phyloP scores from a whole-genome alignment of 2,113 vertebrate species.

The Addax nasomaculatus region DNA sequence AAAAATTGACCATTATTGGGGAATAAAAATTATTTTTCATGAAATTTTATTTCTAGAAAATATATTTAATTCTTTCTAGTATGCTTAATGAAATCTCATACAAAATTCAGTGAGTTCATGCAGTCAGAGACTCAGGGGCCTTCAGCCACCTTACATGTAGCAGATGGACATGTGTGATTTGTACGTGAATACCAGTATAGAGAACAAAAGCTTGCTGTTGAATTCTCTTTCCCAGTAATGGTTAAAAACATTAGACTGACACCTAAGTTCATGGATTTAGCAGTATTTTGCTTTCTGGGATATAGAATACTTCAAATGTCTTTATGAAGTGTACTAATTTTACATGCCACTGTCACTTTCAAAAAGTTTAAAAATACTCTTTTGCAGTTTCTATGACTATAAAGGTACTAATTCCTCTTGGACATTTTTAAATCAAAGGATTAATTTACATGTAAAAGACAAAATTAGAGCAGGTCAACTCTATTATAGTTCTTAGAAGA shows the following conservation, averaged over 20 bases:
- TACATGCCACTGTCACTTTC: background rate
- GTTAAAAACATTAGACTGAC: background rate
- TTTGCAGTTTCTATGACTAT: background rate
- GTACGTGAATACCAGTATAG: background rate
- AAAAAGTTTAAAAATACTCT: background rate
- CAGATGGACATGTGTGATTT: background rate
- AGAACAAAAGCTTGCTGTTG: background rate
- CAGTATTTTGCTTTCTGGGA: background rate
- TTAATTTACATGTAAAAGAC: background rate
- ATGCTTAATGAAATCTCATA: background rate
- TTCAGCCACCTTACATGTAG: background rate
- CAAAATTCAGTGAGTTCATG: background rate
- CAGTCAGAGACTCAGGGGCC: background rate
- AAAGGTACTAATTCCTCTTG: background rate
- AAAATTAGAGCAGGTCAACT: background rate
- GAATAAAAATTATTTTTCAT: conserved; percentile 8
- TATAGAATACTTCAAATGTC: background rate
- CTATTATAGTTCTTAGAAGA: background rate
- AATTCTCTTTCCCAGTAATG: background rate
- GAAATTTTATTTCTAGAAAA: background rate
- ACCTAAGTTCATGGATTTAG: background rate
- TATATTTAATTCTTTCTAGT: background rate
- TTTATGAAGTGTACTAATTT: background rate
- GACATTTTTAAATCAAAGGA: background rate
- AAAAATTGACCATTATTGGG: background rate